Percentiles rank a stretch among this genome's conserved stretches.
Conservation (phyloP, 2,888 invertebrate species). For the Graphium colonna region DNA sequence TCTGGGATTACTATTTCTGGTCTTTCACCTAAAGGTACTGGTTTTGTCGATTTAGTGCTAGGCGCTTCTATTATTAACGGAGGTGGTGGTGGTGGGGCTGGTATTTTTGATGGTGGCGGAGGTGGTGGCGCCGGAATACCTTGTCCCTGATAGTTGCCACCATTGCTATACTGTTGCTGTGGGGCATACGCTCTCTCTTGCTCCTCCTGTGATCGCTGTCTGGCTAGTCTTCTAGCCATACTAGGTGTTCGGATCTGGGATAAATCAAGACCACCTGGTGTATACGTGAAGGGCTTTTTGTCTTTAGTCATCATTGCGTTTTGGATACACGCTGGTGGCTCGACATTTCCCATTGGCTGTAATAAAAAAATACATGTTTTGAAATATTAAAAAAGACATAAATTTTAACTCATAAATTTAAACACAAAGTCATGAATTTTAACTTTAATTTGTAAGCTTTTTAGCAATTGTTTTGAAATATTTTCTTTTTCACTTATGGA, state of each 20-base stretch:
- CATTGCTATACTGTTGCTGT: slow-evolving; percentile 39
- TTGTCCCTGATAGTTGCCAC: slow-evolving; percentile 51
- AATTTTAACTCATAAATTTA: not conserved
- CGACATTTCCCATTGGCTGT: slow-evolving; percentile 73
- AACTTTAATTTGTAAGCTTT: too few relatives aligned
- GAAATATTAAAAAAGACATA: slow-evolving; percentile 14
- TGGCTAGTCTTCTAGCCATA: slow-evolving; percentile 89
- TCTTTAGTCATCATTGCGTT: slow-evolving; percentile 97
- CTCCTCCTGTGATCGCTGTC: slow-evolving; percentile 81
- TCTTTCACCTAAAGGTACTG: slow-evolving; percentile 78
- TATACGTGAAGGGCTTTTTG: slow-evolving; percentile 98
- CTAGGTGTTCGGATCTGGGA: slow-evolving; percentile 94
- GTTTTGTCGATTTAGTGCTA: slow-evolving; percentile 74
- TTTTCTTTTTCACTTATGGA: too few relatives aligned
- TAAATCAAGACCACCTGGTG: slow-evolving; percentile 94
- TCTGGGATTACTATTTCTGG: slow-evolving; percentile 88
- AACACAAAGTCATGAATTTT: too few relatives aligned
- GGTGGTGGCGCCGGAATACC: slow-evolving; percentile 63
- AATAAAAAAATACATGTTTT: slow-evolving; percentile 46
- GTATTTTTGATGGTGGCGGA: slow-evolving; percentile 66
- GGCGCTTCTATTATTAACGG: slow-evolving; percentile 78
- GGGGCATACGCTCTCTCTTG: slow-evolving; percentile 69
- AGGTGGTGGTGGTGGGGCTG: slow-evolving; percentile 80
- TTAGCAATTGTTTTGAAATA: too few relatives aligned
- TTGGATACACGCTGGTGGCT: slow-evolving; percentile 93